A percentile compares a stretch with the other conserved stretches of the same genome.
Evolutionary conservation across 30 jellyfish, hydroid and myxozoan species (phyloP).

Genomic region (Cassiopea xamachana): DNA sequence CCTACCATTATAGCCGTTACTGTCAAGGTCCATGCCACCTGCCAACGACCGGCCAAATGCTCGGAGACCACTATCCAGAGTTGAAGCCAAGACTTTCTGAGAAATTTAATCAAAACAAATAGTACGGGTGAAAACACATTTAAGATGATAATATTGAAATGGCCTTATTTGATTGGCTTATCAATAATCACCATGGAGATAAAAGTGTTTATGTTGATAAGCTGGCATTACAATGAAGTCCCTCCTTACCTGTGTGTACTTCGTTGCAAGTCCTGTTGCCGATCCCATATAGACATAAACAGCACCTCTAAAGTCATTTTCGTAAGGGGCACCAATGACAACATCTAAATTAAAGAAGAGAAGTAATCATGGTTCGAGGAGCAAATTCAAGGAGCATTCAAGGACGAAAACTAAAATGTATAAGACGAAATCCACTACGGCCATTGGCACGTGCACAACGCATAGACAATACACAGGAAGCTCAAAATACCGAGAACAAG

Average conservation of each 20-base stretch:
- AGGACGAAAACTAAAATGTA: no score
- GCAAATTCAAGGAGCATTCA: no score
- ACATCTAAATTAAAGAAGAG: constrained; percentile 68
- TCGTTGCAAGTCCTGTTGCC: constrained; percentile 65
- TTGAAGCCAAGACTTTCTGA: constrained; percentile 69
- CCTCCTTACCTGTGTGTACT: constrained; percentile 79
- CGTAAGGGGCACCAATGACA: constrained; percentile 98
- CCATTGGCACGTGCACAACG: no score
- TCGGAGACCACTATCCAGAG: constrained; percentile 42
- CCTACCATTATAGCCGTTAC: constrained; percentile 88
- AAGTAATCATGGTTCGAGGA: no score
- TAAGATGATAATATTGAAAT: neutral
- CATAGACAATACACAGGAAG: no score
- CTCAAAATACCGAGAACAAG: no score
- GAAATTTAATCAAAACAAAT: constrained; percentile 1
- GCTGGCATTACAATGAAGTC: no score
- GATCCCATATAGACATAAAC: constrained; percentile 88
- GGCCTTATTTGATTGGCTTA: no score
- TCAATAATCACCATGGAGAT: no score
- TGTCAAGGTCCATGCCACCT: constrained; percentile 90
- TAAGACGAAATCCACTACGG: no score
- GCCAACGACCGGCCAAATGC: constrained; percentile 97
- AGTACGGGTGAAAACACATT: neutral
- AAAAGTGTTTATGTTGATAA: no score
- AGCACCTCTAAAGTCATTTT: constrained; percentile 85